phyloP scores from a whole-genome alignment of 2,888 invertebrate species.

The Danaus chrysippus region DNA sequence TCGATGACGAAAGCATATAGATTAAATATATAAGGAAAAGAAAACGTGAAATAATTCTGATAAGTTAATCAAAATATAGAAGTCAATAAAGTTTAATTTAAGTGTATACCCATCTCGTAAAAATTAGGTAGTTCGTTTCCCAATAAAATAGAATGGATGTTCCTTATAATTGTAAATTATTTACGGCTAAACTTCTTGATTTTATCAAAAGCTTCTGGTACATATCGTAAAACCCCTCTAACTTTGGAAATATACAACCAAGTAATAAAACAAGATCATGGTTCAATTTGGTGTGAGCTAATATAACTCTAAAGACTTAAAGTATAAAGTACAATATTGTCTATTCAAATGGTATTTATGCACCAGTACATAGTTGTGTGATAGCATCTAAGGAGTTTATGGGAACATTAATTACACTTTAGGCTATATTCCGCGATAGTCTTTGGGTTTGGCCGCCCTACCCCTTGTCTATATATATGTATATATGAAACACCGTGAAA shows the following conservation, averaged over 20 bases:
- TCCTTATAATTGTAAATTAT: constrained; percentile 9
- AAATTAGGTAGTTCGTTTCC: not conserved
- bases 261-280: constrained; percentile 48
- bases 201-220: constrained; percentile 26
- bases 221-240: constrained; percentile 34
- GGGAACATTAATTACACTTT: constrained; percentile 57
- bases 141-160: not conserved
- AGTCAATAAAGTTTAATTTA: too few species aligned
- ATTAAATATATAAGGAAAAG: too few species aligned
- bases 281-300: constrained; percentile 15
- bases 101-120: too few species aligned
- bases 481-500: not conserved
- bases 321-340: constrained; percentile 24
- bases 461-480: constrained; percentile 16
- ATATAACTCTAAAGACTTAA: constrained; percentile 29
- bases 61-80: too few species aligned
- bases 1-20: too few species aligned
- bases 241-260: constrained; percentile 44
- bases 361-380: constrained; percentile 22
- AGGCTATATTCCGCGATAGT: constrained; percentile 32
- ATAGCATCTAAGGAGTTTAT: constrained; percentile 39
- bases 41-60: too few species aligned
- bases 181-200: constrained; percentile 21
- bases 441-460: constrained; percentile 30
- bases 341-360: constrained; percentile 8